Conservation (phyloP, 1,140 invertebrate species). For the Apis dorsata region DNA sequence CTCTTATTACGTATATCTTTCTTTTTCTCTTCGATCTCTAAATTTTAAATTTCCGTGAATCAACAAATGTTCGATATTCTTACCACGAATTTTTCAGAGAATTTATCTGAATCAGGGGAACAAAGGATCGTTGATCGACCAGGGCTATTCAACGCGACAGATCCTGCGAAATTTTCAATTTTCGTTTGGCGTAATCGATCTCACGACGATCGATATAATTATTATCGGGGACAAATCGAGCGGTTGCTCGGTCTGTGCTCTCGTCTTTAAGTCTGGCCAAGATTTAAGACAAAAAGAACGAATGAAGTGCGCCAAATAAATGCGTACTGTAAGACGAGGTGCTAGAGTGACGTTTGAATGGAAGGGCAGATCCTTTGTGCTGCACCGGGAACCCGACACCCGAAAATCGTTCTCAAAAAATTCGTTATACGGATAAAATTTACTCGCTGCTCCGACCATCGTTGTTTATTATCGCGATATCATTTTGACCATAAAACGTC, state of each 20-base stretch:
- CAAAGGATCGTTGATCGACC: slow-evolving; percentile 26
- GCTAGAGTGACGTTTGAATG: slow-evolving; percentile 80
- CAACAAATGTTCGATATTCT: background rate
- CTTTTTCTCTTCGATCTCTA: background rate
- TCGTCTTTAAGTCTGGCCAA: slow-evolving; percentile 72
- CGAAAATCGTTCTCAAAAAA: slow-evolving; percentile 79
- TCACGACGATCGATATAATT: slow-evolving; percentile 33
- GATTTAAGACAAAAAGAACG: slow-evolving; percentile 74
- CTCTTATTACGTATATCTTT: too few species aligned
- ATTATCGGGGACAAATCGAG: slow-evolving; percentile 42
- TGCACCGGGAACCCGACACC: slow-evolving; percentile 75
- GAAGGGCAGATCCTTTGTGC: slow-evolving; percentile 76
- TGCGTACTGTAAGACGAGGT: slow-evolving; percentile 75
- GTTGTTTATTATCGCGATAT: background rate
- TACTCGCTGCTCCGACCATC: background rate
- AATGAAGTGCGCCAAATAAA: slow-evolving; percentile 72
- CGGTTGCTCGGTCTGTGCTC: slow-evolving; percentile 51
- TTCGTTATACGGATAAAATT: slow-evolving; percentile 53
- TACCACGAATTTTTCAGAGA: background rate
- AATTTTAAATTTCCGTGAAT: background rate
- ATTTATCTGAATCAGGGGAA: slow-evolving; percentile 14
- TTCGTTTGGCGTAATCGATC: slow-evolving; percentile 24
- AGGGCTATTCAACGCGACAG: background rate
- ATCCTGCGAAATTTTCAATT: slow-evolving; percentile 2
- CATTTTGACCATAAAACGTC: background rate